Evolutionary conservation across 2,113 vertebrate genomes (phyloP).

Genomic region (Gnathonemus longibarbis): DNA sequence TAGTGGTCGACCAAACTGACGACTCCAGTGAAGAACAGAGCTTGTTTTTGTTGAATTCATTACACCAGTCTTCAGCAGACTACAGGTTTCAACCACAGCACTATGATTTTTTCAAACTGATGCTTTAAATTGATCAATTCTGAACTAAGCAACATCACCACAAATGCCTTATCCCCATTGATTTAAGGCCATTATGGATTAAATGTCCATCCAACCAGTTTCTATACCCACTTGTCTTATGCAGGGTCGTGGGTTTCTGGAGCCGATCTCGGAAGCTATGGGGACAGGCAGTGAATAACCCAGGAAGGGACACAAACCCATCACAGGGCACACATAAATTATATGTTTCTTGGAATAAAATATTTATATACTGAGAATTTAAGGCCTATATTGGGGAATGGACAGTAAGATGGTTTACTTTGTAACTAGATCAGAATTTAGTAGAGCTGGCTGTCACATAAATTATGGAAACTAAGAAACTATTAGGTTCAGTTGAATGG

Average conservation of each 20-base stretch:
- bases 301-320: not conserved
- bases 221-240: not conserved
- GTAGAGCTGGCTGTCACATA: not conserved
- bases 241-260: not conserved
- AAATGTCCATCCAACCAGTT: not conserved
- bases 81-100: not conserved
- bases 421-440: not conserved
- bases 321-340: not conserved
- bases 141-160: not conserved
- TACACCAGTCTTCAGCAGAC: not conserved
- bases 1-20: not conserved
- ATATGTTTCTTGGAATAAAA: not conserved
- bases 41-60: not conserved
- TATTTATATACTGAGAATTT: not conserved
- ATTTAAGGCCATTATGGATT: not conserved
- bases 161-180: not conserved
- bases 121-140: not conserved
- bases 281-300: not conserved
- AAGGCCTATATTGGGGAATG: not conserved
- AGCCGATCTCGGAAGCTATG: not conserved
- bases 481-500: not conserved
- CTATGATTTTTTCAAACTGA: not conserved
- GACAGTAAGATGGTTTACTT: not conserved
- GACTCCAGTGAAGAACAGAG: not conserved
- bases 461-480: not conserved